Evolutionary conservation across 1,140 invertebrate species (phyloP).

Genomic region (Uloborus diversus): DNA sequence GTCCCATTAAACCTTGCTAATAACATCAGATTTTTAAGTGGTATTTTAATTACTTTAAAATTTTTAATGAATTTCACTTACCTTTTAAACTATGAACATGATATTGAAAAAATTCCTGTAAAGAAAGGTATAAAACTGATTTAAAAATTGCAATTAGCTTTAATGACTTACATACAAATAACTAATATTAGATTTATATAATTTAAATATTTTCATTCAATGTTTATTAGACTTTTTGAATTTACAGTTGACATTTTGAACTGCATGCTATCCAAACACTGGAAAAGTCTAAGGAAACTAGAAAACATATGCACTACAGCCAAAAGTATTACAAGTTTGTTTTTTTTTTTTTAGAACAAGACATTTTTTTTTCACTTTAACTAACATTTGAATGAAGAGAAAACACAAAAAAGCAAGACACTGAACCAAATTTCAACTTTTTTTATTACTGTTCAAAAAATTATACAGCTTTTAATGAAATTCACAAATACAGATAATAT

Average conservation of each 20-base stretch:
- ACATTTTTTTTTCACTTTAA: too few relatives aligned
- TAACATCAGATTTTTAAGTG: not conserved
- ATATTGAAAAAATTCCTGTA: conserved; percentile 61
- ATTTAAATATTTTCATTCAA: not conserved
- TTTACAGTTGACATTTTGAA: too few relatives aligned
- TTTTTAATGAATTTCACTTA: not conserved
- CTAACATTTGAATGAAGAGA: too few relatives aligned
- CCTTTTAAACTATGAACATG: conserved; percentile 58
- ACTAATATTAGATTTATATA: not conserved
- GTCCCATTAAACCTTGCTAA: not conserved
- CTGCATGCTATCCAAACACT: too few relatives aligned
- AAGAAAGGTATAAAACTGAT: conserved; percentile 39
- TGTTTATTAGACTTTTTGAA: not conserved
- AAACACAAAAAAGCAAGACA: not conserved
- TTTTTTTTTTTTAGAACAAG: too few relatives aligned
- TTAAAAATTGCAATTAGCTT: too few relatives aligned
- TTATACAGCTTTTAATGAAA: too few relatives aligned
- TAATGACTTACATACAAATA: too few relatives aligned
- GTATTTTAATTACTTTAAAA: not conserved
- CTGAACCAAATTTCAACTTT: not conserved
- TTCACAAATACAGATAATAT: too few relatives aligned
- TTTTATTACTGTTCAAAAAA: not conserved
- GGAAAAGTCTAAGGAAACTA: too few relatives aligned
- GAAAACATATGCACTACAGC: too few relatives aligned
- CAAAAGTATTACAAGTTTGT: too few relatives aligned